These are phyloP conservation scores for Drosophila persimilis DNA, from an alignment of 1,140 invertebrate species.

Conservation along the genomic window DNA sequence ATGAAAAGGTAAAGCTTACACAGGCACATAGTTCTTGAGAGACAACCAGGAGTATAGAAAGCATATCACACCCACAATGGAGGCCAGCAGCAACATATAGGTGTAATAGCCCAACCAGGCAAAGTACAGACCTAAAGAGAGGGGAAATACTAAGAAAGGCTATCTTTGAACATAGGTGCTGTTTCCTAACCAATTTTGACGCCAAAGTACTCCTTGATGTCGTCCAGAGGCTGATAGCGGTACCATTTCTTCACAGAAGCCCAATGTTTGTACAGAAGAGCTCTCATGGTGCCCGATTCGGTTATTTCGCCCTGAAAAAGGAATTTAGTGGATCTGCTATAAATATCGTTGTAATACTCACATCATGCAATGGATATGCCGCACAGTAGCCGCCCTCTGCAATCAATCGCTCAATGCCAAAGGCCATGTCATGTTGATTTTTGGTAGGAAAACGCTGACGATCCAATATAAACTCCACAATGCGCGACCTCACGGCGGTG, in stretches of 20 bases:
- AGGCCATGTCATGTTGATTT: slow-evolving; percentile 87
- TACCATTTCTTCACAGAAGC: slow-evolving; percentile 91
- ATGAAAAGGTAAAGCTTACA: slow-evolving; percentile 83
- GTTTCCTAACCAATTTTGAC: slow-evolving; percentile 90
- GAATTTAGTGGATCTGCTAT: no score
- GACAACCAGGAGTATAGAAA: slow-evolving; percentile 92
- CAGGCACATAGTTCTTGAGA: slow-evolving; percentile 88
- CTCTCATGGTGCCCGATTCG: slow-evolving; percentile 87
- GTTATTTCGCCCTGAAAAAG: slow-evolving; percentile 88
- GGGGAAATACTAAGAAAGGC: not conserved
- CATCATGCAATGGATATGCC: slow-evolving; percentile 96
- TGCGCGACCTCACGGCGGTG: slow-evolving; percentile 91
- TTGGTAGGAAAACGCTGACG: slow-evolving; percentile 91
- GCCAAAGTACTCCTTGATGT: slow-evolving; percentile 95
- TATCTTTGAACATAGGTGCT: no score
- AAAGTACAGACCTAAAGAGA: slow-evolving; percentile 89
- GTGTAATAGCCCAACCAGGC: slow-evolving; percentile 99
- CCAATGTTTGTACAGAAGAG: slow-evolving; percentile 93
- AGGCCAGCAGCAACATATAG: slow-evolving; percentile 94
- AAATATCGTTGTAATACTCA: slow-evolving; percentile 83
- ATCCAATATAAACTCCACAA: slow-evolving; percentile 96
- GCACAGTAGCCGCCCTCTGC: slow-evolving; percentile 90
- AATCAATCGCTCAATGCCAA: slow-evolving; percentile 93
- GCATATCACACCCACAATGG: slow-evolving; percentile 91
- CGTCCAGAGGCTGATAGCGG: slow-evolving; percentile 94